Percentiles rank a stretch among this genome's conserved stretches.
Conservation (phyloP, 2,888 invertebrate genomes). For the Protodeltote pygarga region DNA sequence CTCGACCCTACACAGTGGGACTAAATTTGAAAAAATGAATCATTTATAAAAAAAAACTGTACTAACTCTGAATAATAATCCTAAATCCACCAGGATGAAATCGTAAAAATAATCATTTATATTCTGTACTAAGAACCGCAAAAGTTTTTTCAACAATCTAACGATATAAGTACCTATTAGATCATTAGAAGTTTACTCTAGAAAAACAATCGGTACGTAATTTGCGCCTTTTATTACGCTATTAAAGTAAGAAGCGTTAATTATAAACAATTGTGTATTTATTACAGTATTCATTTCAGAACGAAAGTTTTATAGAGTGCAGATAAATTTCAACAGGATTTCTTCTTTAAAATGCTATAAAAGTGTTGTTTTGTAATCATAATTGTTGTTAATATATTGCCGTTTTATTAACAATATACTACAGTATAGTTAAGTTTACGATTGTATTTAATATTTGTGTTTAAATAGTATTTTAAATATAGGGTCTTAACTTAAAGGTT, state of each 20-base stretch:
- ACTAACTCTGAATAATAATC: no score
- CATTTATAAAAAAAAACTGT: no score
- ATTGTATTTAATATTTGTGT: no score
- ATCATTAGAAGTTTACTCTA: constrained; percentile 52
- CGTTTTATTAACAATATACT: neutral
- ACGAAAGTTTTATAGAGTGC: constrained; percentile 43
- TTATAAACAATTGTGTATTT: constrained; percentile 76
- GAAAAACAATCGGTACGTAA: constrained; percentile 67
- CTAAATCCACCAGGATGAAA: no score
- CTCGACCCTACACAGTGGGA: no score
- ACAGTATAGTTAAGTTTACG: neutral
- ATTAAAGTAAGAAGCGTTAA: constrained; percentile 76
- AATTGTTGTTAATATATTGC: constrained; percentile 10
- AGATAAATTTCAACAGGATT: constrained; percentile 42
- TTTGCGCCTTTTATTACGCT: constrained; percentile 73
- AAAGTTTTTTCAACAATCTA: neutral
- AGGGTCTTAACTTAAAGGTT: no score
- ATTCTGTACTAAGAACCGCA: constrained; percentile 14
- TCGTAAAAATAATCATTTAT: constrained; percentile 7
- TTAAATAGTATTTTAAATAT: no score
- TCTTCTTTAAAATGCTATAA: constrained; percentile 20
- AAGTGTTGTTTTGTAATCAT: constrained; percentile 3
- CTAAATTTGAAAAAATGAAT: no score
- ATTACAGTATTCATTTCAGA: constrained; percentile 62
- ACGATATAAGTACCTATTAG: constrained; percentile 33